These are phyloP conservation scores for Sialis lutaria DNA, from an alignment of 2,888 invertebrate genomes.

Conservation along the genomic window DNA sequence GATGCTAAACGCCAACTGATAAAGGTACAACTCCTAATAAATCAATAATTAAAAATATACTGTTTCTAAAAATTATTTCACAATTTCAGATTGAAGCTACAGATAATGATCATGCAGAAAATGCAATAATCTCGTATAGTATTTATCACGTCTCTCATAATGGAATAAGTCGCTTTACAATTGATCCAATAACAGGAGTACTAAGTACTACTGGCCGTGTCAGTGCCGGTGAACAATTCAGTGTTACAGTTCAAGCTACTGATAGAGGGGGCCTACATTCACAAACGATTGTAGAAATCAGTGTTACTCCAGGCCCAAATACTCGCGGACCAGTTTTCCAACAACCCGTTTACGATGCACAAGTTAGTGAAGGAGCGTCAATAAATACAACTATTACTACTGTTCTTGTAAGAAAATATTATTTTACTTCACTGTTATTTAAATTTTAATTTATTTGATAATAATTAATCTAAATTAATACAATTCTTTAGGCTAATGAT, in stretches of 20 bases:
- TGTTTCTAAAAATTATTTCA: background rate
- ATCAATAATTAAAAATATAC: background rate
- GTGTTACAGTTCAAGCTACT: constrained; percentile 68
- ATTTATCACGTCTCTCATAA: constrained; percentile 86
- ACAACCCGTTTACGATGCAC: constrained; percentile 67
- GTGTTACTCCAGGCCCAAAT: constrained; percentile 68
- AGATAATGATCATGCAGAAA: constrained; percentile 74
- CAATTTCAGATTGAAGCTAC: constrained; percentile 49
- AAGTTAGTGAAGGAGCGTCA: constrained; percentile 78
- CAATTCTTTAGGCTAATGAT: constrained; percentile 49
- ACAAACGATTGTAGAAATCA: constrained; percentile 73
- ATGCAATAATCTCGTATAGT: constrained; percentile 65
- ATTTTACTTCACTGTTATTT: background rate
- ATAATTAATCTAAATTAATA: constrained; percentile 6
- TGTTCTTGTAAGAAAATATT: constrained; percentile 36
- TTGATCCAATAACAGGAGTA: constrained; percentile 61
- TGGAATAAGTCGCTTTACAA: constrained; percentile 69
- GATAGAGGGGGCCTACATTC: constrained; percentile 65
- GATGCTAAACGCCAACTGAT: constrained; percentile 49
- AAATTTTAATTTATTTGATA: constrained; percentile 3
- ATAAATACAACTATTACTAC: constrained; percentile 73
- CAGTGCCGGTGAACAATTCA: constrained; percentile 76
- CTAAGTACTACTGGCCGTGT: constrained; percentile 60
- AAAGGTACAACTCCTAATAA: constrained; percentile 31
- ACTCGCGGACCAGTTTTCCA: constrained; percentile 67